A percentile compares a stretch with the other conserved stretches of the same genome.
These are phyloP conservation scores for Bergia sp. DNA, from an alignment of 92 coral and sea anemone genomes.

Conservation along the genomic window DNA sequence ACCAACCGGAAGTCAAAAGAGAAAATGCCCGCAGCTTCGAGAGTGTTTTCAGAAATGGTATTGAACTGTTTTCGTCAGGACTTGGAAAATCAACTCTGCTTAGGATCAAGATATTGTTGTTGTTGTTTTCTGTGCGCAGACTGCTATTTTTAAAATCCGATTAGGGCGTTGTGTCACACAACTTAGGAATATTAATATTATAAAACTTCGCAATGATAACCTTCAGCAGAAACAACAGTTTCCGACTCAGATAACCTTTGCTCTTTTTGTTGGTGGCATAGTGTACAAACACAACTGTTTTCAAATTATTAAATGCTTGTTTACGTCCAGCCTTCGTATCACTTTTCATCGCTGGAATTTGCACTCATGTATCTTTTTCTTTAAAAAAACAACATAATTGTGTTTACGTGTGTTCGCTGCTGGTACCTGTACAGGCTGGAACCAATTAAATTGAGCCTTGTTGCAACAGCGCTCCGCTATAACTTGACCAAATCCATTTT, in stretches of 20 bases:
- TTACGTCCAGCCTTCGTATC: background rate
- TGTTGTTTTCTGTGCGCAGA: background rate
- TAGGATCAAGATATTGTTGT: background rate
- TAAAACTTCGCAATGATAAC: no score
- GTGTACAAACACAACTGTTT: background rate
- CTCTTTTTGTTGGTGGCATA: background rate
- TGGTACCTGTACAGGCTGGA: slow-evolving; percentile 3
- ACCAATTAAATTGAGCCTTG: background rate
- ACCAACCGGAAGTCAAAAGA: slow-evolving; percentile 20
- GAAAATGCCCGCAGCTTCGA: background rate
- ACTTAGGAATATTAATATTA: background rate
- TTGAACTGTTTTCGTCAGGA: slow-evolving; percentile 8
- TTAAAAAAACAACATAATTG: no score
- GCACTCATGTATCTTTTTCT: background rate
- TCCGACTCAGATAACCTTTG: slow-evolving; percentile 35
- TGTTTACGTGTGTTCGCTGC: background rate
- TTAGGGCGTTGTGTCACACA: background rate
- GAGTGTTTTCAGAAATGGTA: background rate
- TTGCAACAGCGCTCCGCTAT: background rate
- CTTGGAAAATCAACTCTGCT: background rate
- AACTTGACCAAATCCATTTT: background rate
- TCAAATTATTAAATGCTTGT: background rate
- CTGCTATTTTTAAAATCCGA: background rate
- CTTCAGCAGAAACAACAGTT: background rate
- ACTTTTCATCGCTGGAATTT: background rate